Percentiles rank a stretch among this genome's conserved stretches.
These are phyloP conservation scores for Notamacropus eugenii DNA, from an alignment of 2,797 vertebrate genomes.

Conservation along the genomic window DNA sequence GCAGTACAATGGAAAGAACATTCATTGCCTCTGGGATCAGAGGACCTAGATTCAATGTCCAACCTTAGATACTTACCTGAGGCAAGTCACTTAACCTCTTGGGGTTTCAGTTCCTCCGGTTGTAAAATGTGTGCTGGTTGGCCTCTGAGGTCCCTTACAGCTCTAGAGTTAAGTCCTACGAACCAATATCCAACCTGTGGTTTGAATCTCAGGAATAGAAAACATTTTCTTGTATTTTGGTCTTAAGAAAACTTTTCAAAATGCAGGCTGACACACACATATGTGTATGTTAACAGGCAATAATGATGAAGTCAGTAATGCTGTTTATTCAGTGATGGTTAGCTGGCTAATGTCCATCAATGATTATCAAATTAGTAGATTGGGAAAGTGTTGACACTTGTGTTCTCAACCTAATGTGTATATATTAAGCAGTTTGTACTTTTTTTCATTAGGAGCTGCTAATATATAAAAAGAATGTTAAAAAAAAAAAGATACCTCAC, in stretches of 20 bases:
- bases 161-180: neutral
- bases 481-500: neutral
- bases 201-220: neutral
- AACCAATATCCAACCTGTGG: neutral
- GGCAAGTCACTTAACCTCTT: neutral
- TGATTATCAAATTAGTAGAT: conserved; percentile 40
- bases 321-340: neutral
- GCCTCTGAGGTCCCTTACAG: neutral
- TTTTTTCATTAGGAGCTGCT: conserved; percentile 29
- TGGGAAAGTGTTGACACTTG: conserved; percentile 26
- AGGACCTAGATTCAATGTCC: neutral
- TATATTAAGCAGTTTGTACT: conserved; percentile 18
- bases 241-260: neutral
- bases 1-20: neutral
- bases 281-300: neutral
- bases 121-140: neutral
- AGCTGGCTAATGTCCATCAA: neutral
- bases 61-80: neutral
- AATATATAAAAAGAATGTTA: conserved; percentile 22
- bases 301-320: neutral
- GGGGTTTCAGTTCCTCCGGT: neutral
- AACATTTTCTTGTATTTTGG: neutral
- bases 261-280: neutral
- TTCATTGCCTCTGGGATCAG: neutral
- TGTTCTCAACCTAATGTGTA: conserved; percentile 39